phyloP scores from a whole-genome alignment of 1,140 invertebrate genomes.

The Drosophila nigrodunni region DNA sequence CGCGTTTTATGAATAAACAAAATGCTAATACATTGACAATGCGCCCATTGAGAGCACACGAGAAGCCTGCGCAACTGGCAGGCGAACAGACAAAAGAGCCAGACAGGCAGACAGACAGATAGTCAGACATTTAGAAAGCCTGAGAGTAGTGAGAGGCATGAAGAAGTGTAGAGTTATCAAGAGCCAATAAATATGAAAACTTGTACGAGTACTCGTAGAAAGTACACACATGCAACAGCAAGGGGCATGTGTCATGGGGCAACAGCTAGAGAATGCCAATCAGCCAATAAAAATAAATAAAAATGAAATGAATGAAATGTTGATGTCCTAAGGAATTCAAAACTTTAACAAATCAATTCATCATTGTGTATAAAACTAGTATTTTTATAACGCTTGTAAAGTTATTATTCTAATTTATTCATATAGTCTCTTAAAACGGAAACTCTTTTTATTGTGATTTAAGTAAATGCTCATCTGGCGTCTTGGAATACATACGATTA shows the following conservation, averaged over 20 bases:
- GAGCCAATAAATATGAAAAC: conserved; percentile 69
- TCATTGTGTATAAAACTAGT: conserved; percentile 5
- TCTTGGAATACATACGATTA: background rate
- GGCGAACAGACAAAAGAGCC: background rate
- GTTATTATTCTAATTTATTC: too few species aligned
- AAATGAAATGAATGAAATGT: conserved; percentile 9
- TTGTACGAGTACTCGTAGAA: conserved; percentile 33
- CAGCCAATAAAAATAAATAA: conserved; percentile 21
- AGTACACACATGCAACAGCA: conserved; percentile 44
- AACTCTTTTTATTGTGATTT: too few species aligned
- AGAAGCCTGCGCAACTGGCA: conserved; percentile 1
- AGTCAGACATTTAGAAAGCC: background rate
- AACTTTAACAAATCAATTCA: conserved; percentile 19
- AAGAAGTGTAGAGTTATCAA: conserved; percentile 42
- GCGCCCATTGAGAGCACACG: conserved; percentile 9
- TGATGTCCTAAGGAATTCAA: background rate
- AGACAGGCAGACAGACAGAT: background rate
- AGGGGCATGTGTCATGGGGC: conserved; percentile 11
- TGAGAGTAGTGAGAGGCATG: background rate
- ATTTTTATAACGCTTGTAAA: background rate
- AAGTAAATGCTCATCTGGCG: too few species aligned
- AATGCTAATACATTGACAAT: conserved; percentile 47
- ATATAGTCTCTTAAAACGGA: too few species aligned
- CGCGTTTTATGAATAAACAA: conserved; percentile 65
- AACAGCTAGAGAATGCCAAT: conserved; percentile 19